Evolutionary conservation across 2,888 invertebrate species (phyloP).

Genomic region (Silvanus unidentatus): DNA sequence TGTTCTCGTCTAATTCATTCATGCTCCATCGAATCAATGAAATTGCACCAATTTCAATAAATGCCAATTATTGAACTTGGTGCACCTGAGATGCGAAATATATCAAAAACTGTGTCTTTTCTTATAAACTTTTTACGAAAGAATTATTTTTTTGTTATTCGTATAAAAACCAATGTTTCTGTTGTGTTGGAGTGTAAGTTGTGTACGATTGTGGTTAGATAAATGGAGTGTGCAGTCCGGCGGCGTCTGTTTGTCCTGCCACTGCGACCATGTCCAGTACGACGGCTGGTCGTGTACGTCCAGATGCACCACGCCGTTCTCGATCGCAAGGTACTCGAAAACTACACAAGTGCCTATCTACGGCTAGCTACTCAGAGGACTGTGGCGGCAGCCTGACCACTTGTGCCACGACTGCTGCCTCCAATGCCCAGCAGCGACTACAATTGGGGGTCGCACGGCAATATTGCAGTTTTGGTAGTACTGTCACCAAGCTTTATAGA

Average conservation of each 20-base stretch:
- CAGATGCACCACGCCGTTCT: slow-evolving; percentile 72
- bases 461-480: slow-evolving; percentile 95
- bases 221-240: slow-evolving; percentile 71
- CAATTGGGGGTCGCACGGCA: slow-evolving; percentile 77
- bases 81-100: neutral
- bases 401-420: slow-evolving; percentile 48
- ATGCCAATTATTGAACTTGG: neutral
- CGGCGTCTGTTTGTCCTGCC: slow-evolving; percentile 48
- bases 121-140: neutral
- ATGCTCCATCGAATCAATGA: slow-evolving; percentile 21
- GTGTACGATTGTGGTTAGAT: slow-evolving; percentile 54
- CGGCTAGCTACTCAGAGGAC: slow-evolving; percentile 76
- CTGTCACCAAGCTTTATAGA: slow-evolving; percentile 55
- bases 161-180: no score
- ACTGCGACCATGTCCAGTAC: slow-evolving; percentile 21
- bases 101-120: no score
- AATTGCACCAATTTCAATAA: neutral
- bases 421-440: slow-evolving; percentile 51
- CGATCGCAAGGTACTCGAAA: slow-evolving; percentile 94
- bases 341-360: slow-evolving; percentile 87
- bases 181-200: slow-evolving; percentile 31
- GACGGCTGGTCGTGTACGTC: slow-evolving; percentile 39
- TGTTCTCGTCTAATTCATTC: slow-evolving; percentile 36
- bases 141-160: neutral
- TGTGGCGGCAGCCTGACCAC: slow-evolving; percentile 32